Evolutionary conservation across 1,140 invertebrate genomes (phyloP), one percentile per base, ranked within the genome.

Genomic region (Elymnias hypermnestra): DNA sequence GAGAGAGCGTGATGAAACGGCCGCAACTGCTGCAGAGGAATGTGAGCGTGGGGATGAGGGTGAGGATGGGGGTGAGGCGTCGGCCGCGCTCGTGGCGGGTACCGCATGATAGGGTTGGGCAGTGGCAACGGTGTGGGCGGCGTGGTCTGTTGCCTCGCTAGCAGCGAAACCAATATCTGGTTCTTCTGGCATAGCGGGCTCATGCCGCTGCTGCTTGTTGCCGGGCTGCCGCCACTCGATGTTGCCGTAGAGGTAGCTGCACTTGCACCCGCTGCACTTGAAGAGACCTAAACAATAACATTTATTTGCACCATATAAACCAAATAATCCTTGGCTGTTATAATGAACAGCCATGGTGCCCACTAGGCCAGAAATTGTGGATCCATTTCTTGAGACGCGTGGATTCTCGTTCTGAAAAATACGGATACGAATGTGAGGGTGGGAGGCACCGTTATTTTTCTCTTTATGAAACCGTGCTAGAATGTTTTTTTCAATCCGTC

Each of bases 131-230:
- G 74, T 23, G 81, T 75, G 25, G 92, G 90, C 35, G 91, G 90
- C 22, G 90, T 89, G n/a, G 92, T 89, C 37, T 93, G 91, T 58
- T 93, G 91, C 69, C 93, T 93, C 6, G 94, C 93, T 61, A 97
- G 79, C 42, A 97, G 77, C 29, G 92, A 91, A 6, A 95, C 94
- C 50, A 97, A 87, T 90, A 97, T 94, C 61, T 93, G 92, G 81
- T 98, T 98, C 63, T 92, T 93, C 72, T 94, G 90, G 76, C 92
- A 93, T 2, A 95, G 85, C 47, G 91, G 90, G 57, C 92, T 93
- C 55, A 89, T 89, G 37, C 87, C 87, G 23, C 70, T 83, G n/a
- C 77, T 71, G 14, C 63, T 76, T 4, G 74, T 63, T 17, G 72
- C 64, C 14, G 71, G 66, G 10, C 64, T 72, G 36, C 44, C 47